phyloP scores from a whole-genome alignment of 2,797 vertebrate genomes.

The Chaetophractus vellerosus region DNA sequence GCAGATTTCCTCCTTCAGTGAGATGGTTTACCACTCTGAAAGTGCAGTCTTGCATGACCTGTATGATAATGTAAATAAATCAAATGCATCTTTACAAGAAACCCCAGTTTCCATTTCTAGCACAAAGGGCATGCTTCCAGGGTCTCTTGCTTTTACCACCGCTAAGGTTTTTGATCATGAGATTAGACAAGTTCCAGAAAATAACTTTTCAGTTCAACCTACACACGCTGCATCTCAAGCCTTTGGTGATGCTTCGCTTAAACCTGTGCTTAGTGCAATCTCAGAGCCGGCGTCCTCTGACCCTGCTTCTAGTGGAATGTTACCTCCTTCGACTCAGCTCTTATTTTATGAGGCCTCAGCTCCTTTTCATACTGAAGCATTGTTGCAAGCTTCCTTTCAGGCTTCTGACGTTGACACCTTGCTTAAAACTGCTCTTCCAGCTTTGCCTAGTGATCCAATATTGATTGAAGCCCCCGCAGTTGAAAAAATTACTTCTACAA shows the following conservation, averaged over 20 bases:
- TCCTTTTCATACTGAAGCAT: conserved; percentile 88
- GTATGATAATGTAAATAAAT: conserved; percentile 84
- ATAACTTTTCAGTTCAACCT: conserved; percentile 86
- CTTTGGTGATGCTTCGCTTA: conserved; percentile 89
- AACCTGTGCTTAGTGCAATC: conserved; percentile 86
- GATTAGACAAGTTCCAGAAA: conserved; percentile 90
- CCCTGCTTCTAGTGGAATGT: conserved; percentile 89
- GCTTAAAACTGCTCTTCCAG: conserved; percentile 85
- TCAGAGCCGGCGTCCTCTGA: conserved; percentile 88
- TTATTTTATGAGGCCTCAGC: conserved; percentile 87
- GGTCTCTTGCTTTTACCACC: conserved; percentile 86
- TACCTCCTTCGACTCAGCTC: conserved; percentile 87
- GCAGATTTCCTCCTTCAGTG: conserved; percentile 89
- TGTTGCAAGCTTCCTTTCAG: conserved; percentile 88
- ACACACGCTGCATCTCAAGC: conserved; percentile 86
- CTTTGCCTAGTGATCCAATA: conserved; percentile 85
- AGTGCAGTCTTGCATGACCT: conserved; percentile 86
- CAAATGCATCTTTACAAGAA: conserved; percentile 86
- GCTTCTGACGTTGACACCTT: conserved; percentile 87
- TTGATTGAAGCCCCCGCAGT: conserved; percentile 87
- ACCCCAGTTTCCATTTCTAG: conserved; percentile 87
- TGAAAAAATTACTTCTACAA: conserved; percentile 88
- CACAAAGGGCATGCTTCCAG: conserved; percentile 87
- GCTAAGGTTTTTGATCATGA: conserved; percentile 87
- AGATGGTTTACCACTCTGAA: conserved; percentile 87